A percentile compares a stretch with the other conserved stretches of the same genome.
Conservation (phyloP, 2,113 vertebrate species). For the Antechinus flavipes region DNA sequence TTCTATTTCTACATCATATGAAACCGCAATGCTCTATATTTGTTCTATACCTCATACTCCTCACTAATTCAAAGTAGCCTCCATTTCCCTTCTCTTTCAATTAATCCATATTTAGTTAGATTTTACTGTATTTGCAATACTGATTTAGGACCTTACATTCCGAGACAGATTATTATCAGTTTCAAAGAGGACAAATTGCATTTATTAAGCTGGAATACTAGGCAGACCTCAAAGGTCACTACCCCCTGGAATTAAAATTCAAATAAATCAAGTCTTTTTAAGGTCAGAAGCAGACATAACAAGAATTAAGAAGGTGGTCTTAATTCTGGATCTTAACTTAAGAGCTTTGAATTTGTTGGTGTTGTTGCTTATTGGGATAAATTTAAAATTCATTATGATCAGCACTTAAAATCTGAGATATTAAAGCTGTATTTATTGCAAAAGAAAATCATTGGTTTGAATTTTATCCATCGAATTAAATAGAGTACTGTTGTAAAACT, state of each 20-base stretch:
- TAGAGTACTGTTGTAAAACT: constrained; percentile 9
- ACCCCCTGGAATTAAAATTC: constrained; percentile 62
- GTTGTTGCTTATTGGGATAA: neutral
- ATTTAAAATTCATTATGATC: constrained; percentile 43
- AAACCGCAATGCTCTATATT: neutral
- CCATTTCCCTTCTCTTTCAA: neutral
- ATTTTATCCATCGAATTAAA: constrained; percentile 12
- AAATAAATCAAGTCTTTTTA: constrained; percentile 62
- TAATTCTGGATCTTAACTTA: constrained; percentile 46
- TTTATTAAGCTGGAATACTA: constrained; percentile 60
- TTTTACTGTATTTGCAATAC: constrained; percentile 45
- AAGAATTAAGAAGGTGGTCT: constrained; percentile 24
- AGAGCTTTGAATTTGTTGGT: neutral
- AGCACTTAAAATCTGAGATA: constrained; percentile 20
- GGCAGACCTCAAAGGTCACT: constrained; percentile 52
- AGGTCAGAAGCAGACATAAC: constrained; percentile 45
- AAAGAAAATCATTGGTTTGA: neutral
- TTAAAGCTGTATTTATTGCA: constrained; percentile 15
- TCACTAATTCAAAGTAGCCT: neutral
- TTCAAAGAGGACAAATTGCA: constrained; percentile 66
- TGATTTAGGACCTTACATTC: constrained; percentile 63
- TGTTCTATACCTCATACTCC: neutral
- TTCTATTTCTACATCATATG: neutral
- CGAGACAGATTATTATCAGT: constrained; percentile 60
- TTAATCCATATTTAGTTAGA: neutral